Base-by-base conservation (phyloP, 2,797 vertebrate species). In the Parauchenoglanis ngamensis region DNA sequence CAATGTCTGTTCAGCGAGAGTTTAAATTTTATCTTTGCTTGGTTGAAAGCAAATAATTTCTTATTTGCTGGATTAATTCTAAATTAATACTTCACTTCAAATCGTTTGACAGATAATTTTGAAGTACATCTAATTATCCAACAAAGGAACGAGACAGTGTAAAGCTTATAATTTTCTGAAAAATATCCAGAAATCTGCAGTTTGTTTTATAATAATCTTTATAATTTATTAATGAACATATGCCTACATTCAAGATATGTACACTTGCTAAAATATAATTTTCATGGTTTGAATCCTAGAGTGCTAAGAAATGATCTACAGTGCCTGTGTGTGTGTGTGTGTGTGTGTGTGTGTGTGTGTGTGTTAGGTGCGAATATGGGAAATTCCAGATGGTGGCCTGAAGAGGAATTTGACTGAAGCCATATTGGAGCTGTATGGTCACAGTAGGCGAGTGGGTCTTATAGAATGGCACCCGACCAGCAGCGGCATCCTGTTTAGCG, bases 391-490 rank as follows among this genome's bases (percentile, higher is more conserved):
- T 1, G 97, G 97, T 0, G 98, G 98, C 0, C 93, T 99, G 93
- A 97, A 97, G 92, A 94, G 96, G 90, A 98, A 96, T 94, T 97
- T 99, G 97, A 97, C 96, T 0, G 97, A 99, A 91, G 97, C 98
- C 0, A 96, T 96, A 44, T 94, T 99, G 94, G 97, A 99, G 92
- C 94, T 99, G 49, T 98, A 98, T 0, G 98, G 98, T 1, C 98
- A 99, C 96, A 98, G 98, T 95, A 96, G 98, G 44, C 95, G 98
- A 0, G 98, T 99, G 1, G 98, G 98, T 7, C 95, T 99, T n/a
- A 96, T 99, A 0, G 98, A 99, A 92, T 99, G 98, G 98, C 98
- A 99, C 86, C 98, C 98, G 0, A 99, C 98, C 87, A 96, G 96
- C 95, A 99, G 96, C 89, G 97, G 98, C 93, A 97, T 99, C 94